Conservation (phyloP, 2,888 invertebrate species). For the Nephrotoma guestfalica region DNA sequence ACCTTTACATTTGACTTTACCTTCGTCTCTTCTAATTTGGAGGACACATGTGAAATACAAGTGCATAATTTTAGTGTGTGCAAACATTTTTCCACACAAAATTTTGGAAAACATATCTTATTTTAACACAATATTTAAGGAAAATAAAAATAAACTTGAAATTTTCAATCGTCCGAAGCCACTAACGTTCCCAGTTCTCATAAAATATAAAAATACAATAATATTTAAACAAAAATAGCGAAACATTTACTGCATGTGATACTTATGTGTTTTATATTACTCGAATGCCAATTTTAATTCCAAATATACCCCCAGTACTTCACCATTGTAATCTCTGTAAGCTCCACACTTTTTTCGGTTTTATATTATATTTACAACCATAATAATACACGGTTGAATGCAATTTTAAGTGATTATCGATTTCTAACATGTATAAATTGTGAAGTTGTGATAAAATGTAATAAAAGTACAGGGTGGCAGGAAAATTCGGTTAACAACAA, state of each 20-base stretch:
- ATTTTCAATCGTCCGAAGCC: neutral
- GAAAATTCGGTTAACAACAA: no score
- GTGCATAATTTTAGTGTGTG: no score
- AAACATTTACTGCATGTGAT: neutral
- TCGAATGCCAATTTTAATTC: neutral
- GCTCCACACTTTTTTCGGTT: neutral
- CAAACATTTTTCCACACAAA: no score
- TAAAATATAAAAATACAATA: neutral
- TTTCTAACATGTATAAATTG: neutral
- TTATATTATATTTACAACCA: neutral
- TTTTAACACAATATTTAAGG: no score
- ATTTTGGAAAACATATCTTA: no score
- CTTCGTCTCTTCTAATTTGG: no score
- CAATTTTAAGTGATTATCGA: neutral
- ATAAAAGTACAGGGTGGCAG: no score
- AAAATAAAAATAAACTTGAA: neutral
- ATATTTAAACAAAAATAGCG: neutral
- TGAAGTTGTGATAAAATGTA: neutral
- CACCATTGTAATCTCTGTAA: neutral
- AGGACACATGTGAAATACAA: no score
- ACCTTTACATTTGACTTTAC: no score
- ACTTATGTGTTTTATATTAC: neutral
- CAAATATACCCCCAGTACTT: neutral
- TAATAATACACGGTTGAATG: neutral
- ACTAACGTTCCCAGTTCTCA: neutral